Evolutionary conservation across 2,113 vertebrate species (phyloP).

Genomic region (Megaceryle maxima): DNA sequence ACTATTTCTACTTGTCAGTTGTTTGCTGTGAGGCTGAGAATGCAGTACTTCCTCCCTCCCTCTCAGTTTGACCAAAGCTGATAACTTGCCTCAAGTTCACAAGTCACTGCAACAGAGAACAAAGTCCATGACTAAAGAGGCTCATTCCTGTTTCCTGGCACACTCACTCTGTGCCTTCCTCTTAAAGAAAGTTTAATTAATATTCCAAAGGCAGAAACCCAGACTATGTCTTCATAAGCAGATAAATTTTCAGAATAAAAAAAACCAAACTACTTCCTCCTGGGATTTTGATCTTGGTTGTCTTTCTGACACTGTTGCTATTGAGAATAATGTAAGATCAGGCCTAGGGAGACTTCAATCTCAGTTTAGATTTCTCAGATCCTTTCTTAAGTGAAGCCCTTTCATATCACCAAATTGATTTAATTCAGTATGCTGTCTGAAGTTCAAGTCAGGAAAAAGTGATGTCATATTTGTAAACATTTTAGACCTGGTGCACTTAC

Average conservation of each 20-base stretch:
- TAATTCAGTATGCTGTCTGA: not conserved
- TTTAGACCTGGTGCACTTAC: not conserved
- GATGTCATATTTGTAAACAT: not conserved
- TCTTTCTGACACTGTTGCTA: not conserved
- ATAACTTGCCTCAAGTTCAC: slow-evolving; percentile 4
- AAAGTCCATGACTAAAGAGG: not conserved
- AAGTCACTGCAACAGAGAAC: not conserved
- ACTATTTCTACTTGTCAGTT: slow-evolving; percentile 39
- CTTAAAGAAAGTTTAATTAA: not conserved
- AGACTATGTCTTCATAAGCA: not conserved
- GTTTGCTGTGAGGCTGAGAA: slow-evolving; percentile 17
- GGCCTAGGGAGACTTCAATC: not conserved
- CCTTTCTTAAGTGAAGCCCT: not conserved
- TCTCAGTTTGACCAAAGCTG: not conserved
- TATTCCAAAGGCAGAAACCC: not conserved
- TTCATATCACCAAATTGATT: slow-evolving; percentile 11
- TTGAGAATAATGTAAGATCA: not conserved
- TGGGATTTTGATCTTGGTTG: slow-evolving; percentile 1
- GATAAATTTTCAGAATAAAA: not conserved
- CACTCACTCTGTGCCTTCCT: not conserved
- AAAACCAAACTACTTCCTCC: not conserved
- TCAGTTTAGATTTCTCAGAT: not conserved
- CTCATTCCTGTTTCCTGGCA: not conserved
- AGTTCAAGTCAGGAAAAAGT: slow-evolving; percentile 12
- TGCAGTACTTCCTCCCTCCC: not conserved